Evolutionary conservation across 1,140 invertebrate species (phyloP).

Genomic region (Drosophila serrata): DNA sequence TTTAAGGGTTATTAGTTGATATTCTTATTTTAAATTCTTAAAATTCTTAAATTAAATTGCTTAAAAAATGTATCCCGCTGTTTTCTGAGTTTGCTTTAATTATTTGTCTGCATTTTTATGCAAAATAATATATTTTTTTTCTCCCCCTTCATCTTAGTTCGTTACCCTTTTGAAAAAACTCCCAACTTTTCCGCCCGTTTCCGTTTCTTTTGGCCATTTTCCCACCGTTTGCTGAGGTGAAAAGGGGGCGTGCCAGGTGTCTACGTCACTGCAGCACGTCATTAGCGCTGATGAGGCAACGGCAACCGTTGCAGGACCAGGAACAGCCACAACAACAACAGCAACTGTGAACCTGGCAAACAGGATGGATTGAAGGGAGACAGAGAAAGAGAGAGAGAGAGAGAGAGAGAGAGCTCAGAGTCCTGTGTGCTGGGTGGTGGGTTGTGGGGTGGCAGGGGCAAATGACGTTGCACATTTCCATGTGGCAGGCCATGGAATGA

Average conservation of each 20-base stretch:
- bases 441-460: constrained; percentile 22
- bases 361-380: constrained; percentile 24
- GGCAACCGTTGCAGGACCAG: constrained; percentile 33
- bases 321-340: constrained; percentile 28
- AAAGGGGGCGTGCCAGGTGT: constrained; percentile 34
- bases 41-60: neutral
- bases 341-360: constrained; percentile 38
- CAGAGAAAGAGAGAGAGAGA: constrained; percentile 8
- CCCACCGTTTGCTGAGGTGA: constrained; percentile 11
- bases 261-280: constrained; percentile 75
- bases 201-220: constrained; percentile 37
- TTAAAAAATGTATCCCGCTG: neutral
- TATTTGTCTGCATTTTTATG: constrained; percentile 20
- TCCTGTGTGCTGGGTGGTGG: constrained; percentile 14
- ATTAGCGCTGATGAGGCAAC: constrained; percentile 75
- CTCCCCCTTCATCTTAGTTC: constrained; percentile 5
- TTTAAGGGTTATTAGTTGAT: too few relatives aligned
- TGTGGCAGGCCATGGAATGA: constrained; percentile 31
- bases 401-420: constrained; percentile 24
- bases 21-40: neutral
- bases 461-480: constrained; percentile 55
- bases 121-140: constrained; percentile 10
- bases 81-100: neutral
- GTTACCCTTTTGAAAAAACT: constrained; percentile 22
- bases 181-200: constrained; percentile 5